Base-by-base conservation (phyloP, 2,888 invertebrate species). In the Aporophyla nigra region DNA sequence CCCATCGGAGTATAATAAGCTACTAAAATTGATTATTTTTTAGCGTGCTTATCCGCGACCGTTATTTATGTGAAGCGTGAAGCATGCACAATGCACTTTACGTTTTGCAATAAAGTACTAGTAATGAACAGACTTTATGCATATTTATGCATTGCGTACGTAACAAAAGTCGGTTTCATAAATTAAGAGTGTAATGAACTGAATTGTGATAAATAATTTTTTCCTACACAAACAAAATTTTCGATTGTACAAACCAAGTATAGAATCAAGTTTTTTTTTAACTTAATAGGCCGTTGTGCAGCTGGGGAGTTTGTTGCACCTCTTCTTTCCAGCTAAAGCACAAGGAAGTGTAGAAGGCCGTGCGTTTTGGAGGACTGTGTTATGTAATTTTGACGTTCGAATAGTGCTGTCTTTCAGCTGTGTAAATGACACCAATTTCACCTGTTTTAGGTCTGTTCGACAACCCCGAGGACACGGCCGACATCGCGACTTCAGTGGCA, bases 401-500 rank as follows among this genome's bases (percentile, higher is more conserved):
- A 46, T 10, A 46, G 43, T 46, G 43, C 43, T 43, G 9, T 9
- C 9, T 43, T 9, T 46, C 10, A 10, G 43, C 43, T 46, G 43
- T 10, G 10, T 46, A 10, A 46, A 46, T 46, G 43, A 46, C 43
- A 46, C 10, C 10, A 46, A 12, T 14, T n/a, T 27, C 4, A 49
- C 66, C 14, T 78, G 9, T 94, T 67, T 95, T 92, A 98, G 98
- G 97, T 78, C 94, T 98, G 83, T 97, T 98, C 88, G 96, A 97
- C 21, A 95, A 97, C 76, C 97, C 98, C 0, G 93, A 97, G 79
- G 98, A 98, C 78, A 97, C 98, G 0, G 97, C 98, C 0, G 96
- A 95, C 9, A 96, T 98, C 80, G 98, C 98, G 0, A 93, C 94
- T 69, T 97, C 98, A 0, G 98, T 98, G 0, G 91, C 97, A 0